Conservation (phyloP, 2,113 vertebrate species). For the Hypanus sabinus region DNA sequence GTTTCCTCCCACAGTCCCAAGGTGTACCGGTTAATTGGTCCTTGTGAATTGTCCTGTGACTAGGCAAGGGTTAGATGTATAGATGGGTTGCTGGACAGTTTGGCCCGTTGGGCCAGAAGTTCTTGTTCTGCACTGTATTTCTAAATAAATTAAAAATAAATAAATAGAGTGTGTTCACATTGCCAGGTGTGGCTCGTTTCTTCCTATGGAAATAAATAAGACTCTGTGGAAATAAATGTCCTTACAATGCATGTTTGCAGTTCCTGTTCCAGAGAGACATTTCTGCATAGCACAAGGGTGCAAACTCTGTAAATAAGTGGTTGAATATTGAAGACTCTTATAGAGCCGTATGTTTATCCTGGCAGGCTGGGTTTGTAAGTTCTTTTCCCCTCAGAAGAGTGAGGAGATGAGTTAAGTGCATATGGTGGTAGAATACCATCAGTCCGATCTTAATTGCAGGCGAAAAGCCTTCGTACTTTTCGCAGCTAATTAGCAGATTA, state of each 20-base stretch:
- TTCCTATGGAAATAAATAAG: too few species aligned
- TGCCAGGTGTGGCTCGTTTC: neutral
- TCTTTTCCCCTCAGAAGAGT: neutral
- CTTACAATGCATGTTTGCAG: neutral
- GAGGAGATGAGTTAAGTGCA: conserved; percentile 45
- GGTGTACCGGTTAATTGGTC: too few species aligned
- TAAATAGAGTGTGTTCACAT: too few species aligned
- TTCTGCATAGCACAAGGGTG: neutral
- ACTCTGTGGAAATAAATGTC: neutral
- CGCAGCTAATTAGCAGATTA: conserved; percentile 69
- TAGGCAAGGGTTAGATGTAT: too few species aligned
- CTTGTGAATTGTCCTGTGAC: too few species aligned
- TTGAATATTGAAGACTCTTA: neutral
- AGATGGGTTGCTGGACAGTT: too few species aligned
- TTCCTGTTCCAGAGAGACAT: neutral
- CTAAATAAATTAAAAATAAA: too few species aligned
- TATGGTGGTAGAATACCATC: conserved; percentile 39
- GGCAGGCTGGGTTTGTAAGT: neutral
- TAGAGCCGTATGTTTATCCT: neutral
- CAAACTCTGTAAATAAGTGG: neutral
- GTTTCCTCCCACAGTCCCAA: too few species aligned
- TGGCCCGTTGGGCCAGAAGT: too few species aligned
- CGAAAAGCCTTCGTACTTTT: conserved; percentile 57
- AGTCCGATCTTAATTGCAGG: conserved; percentile 59
- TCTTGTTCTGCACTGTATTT: too few species aligned